Evolutionary conservation across 2,113 vertebrate genomes (phyloP), one percentile per base, ranked within the genome.

Genomic region (Catharus minimus): DNA sequence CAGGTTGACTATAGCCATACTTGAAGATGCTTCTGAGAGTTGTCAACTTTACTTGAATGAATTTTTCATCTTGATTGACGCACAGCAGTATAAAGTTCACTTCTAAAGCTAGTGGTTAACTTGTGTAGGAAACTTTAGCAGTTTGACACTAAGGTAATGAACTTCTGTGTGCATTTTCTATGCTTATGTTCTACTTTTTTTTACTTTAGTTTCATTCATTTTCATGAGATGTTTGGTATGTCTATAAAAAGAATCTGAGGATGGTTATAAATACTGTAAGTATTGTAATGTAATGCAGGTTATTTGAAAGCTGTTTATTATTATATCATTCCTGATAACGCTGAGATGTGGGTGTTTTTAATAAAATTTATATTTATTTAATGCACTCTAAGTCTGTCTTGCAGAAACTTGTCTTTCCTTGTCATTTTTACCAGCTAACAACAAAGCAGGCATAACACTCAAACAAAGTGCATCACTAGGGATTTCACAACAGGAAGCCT

Each of bases 291-390:
- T 99, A 99, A 98, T 98, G 98, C 99, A 98, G 98, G 98, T 98
- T 98, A 99, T 99, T 98, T 99, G 98, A 99, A 99, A 99, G 98
- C 98, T 99, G 98, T 99, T 99, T 99, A 99, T 99, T 98, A 98
- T 99, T 99, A 98, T 99, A 99, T 99, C 99, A 99, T 99, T 99
- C 99, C 99, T 98, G 98, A 99, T 98, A 98, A 99, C 95, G 98
- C 98, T 98, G 98, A 99, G 97, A 99, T 99, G 98, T 99, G 99
- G 98, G 98, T 99, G 98, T 99, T 99, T 99, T 99, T 98, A 99
- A 99, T 99, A 99, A 99, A 99, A 99, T 98, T 98, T 99, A 99
- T 99, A 99, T 99, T 99, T 99, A 99, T 99, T 99, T 99, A 99
- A 99, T 99, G 98, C 97, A 98, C 96, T 97, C 95, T 95, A 93